Evolutionary conservation across 2,113 vertebrate genomes (phyloP).

Genomic region (Gallinago jamesoni): DNA sequence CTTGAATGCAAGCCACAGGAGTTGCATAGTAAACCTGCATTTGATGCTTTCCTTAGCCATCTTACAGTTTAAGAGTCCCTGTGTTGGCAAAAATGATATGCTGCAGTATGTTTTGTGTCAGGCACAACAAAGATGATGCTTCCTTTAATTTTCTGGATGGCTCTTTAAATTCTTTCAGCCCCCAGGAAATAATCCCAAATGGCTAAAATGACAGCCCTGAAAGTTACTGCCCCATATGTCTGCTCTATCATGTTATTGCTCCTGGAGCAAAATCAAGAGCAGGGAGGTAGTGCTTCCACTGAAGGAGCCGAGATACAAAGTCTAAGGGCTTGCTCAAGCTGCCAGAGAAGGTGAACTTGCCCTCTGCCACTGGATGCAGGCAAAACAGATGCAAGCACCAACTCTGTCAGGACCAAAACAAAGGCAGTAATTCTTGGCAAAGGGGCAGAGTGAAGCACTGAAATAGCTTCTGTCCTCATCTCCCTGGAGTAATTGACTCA

Average conservation of each 20-base stretch:
- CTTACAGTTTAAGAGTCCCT: not conserved
- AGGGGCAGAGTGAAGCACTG: not conserved
- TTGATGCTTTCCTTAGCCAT: not conserved
- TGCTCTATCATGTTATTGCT: not conserved
- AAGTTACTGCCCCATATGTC: not conserved
- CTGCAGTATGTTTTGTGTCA: not conserved
- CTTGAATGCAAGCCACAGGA: not conserved
- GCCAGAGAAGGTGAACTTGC: not conserved
- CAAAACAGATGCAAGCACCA: not conserved
- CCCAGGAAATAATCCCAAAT: not conserved
- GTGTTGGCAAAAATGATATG: not conserved
- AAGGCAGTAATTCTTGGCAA: not conserved
- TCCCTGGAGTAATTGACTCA: not conserved
- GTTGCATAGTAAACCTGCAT: not conserved
- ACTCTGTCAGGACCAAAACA: not conserved
- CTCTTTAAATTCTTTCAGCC: not conserved
- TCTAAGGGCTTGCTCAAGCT: not conserved
- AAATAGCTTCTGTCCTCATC: not conserved
- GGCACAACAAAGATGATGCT: not conserved
- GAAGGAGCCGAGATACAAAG: not conserved
- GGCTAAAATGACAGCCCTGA: not conserved
- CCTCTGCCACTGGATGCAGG: not conserved
- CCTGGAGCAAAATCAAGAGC: not conserved
- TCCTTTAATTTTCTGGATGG: not conserved
- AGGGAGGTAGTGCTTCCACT: not conserved